Percentiles rank a stretch among this genome's conserved stretches.
Conservation (phyloP, 2,888 invertebrate genomes). For the Synanthedon formicaeformis region DNA sequence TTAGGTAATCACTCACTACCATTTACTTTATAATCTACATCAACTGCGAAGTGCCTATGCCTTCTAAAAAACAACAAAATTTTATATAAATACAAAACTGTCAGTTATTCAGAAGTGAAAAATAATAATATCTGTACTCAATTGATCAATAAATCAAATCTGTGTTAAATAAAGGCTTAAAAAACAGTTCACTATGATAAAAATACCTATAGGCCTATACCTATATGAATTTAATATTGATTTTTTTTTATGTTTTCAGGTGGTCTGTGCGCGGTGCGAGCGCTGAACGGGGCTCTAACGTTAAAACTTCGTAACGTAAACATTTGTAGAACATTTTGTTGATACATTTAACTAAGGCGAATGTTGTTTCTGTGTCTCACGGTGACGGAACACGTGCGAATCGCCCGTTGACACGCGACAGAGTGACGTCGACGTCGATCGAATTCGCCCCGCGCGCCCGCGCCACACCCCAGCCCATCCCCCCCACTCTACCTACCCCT, state of each 20-base stretch:
- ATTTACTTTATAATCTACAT: too few relatives aligned
- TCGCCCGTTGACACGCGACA: conserved; percentile 23
- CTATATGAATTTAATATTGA: too few relatives aligned
- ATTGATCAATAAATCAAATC: too few relatives aligned
- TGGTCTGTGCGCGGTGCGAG: conserved; percentile 39
- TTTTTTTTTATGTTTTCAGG: conserved; percentile 28
- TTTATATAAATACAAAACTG: too few relatives aligned
- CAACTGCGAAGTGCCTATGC: not conserved
- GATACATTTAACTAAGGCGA: conserved; percentile 61
- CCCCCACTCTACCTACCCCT: not conserved
- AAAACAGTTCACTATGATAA: too few relatives aligned
- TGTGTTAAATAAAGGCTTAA: too few relatives aligned
- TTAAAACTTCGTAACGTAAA: conserved; percentile 31
- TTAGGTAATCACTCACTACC: conserved; percentile 29
- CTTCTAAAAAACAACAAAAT: not conserved
- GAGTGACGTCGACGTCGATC: conserved; percentile 25
- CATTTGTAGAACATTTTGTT: conserved; percentile 64
- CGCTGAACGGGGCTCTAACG: conserved; percentile 18
- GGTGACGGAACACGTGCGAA: conserved; percentile 20
- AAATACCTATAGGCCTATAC: too few relatives aligned
- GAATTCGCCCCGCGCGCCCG: conserved; percentile 33
- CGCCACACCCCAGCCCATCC: not conserved
- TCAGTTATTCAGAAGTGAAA: too few relatives aligned
- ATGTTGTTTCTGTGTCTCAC: conserved; percentile 56
- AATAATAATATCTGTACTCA: too few relatives aligned